These are phyloP conservation scores for Gastrophryne carolinensis DNA, from an alignment of 2,797 vertebrate genomes.

Conservation along the genomic window DNA sequence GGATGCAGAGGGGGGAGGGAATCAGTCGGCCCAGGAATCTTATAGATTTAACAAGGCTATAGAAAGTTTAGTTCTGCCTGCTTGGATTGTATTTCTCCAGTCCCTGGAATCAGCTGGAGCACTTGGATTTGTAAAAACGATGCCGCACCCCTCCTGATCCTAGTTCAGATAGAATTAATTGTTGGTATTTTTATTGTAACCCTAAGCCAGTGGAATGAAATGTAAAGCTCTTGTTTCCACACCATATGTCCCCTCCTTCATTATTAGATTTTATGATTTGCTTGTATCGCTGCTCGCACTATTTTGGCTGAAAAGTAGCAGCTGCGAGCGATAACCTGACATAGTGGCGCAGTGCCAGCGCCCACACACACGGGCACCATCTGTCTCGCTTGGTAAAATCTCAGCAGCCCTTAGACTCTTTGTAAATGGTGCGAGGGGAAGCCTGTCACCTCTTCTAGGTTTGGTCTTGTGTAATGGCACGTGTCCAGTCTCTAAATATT, in stretches of 20 bases:
- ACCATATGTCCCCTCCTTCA: background rate
- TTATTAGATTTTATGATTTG: constrained; percentile 23
- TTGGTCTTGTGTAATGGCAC: too few species aligned
- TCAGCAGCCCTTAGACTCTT: background rate
- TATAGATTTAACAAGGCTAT: too few species aligned
- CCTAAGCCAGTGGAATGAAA: background rate
- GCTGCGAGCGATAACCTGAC: background rate
- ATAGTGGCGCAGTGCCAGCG: background rate
- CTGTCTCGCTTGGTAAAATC: background rate
- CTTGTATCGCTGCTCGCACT: constrained; percentile 3
- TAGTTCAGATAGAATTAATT: background rate
- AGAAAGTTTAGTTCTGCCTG: too few species aligned
- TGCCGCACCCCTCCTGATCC: background rate
- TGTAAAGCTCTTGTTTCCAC: background rate
- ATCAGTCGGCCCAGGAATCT: too few species aligned
- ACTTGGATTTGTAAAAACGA: background rate
- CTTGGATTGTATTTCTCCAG: too few species aligned
- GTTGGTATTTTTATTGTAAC: background rate
- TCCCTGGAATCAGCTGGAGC: background rate
- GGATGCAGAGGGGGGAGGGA: too few species aligned
- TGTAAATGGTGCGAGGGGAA: too few species aligned
- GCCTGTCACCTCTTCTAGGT: too few species aligned
- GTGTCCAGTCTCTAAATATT: too few species aligned
- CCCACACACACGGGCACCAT: background rate
- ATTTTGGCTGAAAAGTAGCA: background rate